Percentiles rank a stretch among this genome's conserved stretches.
Conservation (phyloP, 2,888 invertebrate species). For the Mimas tiliae region DNA sequence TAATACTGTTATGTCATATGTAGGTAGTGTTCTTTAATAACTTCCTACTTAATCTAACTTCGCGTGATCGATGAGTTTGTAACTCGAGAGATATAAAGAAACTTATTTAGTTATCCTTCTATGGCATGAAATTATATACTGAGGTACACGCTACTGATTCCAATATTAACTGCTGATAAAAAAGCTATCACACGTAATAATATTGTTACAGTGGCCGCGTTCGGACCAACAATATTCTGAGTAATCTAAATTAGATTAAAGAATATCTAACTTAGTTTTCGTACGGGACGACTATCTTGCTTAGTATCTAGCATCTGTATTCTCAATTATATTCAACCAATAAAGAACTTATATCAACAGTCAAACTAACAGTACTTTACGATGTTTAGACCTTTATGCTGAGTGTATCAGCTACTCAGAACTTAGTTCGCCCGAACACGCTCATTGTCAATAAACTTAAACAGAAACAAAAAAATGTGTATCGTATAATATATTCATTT, state of each 20-base stretch:
- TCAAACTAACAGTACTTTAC: too few relatives aligned
- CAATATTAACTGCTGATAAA: neutral
- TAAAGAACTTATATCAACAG: too few relatives aligned
- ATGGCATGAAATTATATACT: neutral
- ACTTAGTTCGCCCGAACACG: too few relatives aligned
- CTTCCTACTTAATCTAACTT: slow-evolving; percentile 4
- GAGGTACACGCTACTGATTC: neutral
- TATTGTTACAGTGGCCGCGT: neutral
- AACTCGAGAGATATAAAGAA: neutral
- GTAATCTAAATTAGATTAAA: too few relatives aligned
- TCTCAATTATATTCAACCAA: too few relatives aligned
- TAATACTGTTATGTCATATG: neutral
- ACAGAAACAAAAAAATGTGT: neutral
- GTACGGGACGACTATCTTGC: too few relatives aligned
- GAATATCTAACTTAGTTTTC: too few relatives aligned
- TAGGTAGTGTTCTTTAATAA: neutral
- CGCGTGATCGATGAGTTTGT: neutral
- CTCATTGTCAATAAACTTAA: too few relatives aligned
- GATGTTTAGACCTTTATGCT: too few relatives aligned
- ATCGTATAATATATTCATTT: neutral
- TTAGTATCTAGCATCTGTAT: too few relatives aligned
- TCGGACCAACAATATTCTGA: too few relatives aligned
- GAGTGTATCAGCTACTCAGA: too few relatives aligned
- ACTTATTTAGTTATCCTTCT: slow-evolving; percentile 1
- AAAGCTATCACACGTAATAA: neutral